Percentiles rank a stretch among this genome's conserved stretches.
phyloP scores from a whole-genome alignment of 1,140 invertebrate genomes.

The Eriosoma lanigerum region DNA sequence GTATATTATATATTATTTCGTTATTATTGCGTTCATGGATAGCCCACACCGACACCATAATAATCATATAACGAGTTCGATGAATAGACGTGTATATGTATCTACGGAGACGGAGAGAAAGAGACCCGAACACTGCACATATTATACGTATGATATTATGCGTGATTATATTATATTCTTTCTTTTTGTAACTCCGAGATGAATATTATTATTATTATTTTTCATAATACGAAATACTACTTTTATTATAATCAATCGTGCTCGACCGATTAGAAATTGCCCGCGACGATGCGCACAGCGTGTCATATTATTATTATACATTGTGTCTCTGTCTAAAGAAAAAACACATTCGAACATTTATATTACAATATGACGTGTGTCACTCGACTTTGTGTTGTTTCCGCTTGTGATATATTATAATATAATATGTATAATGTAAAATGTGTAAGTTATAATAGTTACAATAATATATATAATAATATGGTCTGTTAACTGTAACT shows the following conservation, averaged over 20 bases:
- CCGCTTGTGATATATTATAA: too few relatives aligned
- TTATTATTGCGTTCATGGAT: slow-evolving; percentile 22
- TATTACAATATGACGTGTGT: too few relatives aligned
- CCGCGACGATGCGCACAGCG: background rate
- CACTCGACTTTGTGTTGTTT: too few relatives aligned
- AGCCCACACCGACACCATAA: background rate
- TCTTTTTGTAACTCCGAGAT: background rate
- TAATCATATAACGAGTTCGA: slow-evolving; percentile 40
- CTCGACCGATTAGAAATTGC: slow-evolving; percentile 1
- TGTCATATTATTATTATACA: too few relatives aligned
- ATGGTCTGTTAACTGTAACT: too few relatives aligned
- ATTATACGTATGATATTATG: background rate
- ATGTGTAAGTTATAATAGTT: too few relatives aligned
- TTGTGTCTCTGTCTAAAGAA: too few relatives aligned
- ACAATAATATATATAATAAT: too few relatives aligned
- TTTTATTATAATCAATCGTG: slow-evolving; percentile 23
- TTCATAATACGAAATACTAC: background rate
- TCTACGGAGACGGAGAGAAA: background rate
- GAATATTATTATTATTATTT: background rate
- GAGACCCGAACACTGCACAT: background rate
- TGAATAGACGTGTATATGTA: slow-evolving; percentile 17
- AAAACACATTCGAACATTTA: too few relatives aligned
- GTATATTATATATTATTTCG: slow-evolving; percentile 10
- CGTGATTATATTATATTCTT: background rate
- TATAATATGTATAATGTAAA: too few relatives aligned